phyloP scores from a whole-genome alignment of 2,113 vertebrate species.

The Amazona vittata region DNA sequence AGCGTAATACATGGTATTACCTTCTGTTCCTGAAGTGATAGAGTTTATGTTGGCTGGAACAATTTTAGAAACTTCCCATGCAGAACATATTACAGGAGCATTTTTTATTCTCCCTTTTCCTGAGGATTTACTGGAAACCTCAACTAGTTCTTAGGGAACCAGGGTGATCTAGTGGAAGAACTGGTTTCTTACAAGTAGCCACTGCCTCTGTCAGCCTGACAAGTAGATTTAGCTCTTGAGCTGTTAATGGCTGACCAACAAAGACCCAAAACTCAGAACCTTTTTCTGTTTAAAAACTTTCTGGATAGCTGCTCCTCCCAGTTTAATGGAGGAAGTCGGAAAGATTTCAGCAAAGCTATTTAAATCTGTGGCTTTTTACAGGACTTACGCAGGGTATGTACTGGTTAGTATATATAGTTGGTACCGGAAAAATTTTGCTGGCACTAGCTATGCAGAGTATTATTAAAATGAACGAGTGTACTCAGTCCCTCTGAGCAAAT shows the following conservation, averaged over 20 bases:
- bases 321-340: background rate
- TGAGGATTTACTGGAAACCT: background rate
- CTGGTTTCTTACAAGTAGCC: background rate
- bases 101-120: background rate
- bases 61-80: background rate
- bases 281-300: background rate
- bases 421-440: background rate
- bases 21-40: background rate
- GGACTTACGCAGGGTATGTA: background rate
- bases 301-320: background rate
- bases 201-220: background rate
- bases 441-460: background rate
- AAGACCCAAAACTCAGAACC: background rate
- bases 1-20: background rate
- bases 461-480: background rate
- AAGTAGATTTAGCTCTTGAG: background rate
- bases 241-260: background rate
- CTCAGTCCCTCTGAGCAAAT: background rate
- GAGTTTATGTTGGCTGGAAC: background rate
- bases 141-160: accelerated
- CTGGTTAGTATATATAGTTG: background rate
- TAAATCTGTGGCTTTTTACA: background rate
- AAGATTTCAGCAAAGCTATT: background rate
- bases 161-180: background rate
- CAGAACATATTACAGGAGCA: background rate